Evolutionary conservation across 2,797 vertebrate species (phyloP).

Genomic region (Neosilurus mollespiculum): DNA sequence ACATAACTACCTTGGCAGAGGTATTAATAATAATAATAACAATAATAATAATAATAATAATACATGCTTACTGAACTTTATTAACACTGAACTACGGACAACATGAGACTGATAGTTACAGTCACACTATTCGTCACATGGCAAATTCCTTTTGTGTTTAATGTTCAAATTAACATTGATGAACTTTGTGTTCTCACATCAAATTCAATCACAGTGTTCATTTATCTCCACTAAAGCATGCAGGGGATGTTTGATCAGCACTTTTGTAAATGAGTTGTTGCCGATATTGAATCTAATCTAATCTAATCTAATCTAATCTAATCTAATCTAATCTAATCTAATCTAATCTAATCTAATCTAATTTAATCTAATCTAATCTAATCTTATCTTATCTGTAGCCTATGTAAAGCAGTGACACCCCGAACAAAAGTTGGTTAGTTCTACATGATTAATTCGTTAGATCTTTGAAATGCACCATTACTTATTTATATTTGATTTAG

Average conservation of each 20-base stretch:
- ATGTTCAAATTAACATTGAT: conserved; percentile 9
- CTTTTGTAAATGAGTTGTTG: not conserved
- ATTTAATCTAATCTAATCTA: not conserved
- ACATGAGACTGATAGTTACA: not conserved
- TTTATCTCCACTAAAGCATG: not conserved
- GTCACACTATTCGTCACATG: too few species aligned
- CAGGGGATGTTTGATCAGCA: not conserved
- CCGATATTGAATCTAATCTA: too few species aligned
- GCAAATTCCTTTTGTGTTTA: conserved; percentile 4
- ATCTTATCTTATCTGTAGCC: not conserved
- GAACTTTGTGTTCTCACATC: not conserved
- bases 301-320: too few species aligned
- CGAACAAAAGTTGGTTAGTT: not conserved
- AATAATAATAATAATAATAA: too few species aligned
- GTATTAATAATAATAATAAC: too few species aligned
- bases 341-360: not conserved
- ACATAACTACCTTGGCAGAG: too few species aligned
- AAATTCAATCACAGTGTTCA: conserved; percentile 2
- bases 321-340: not conserved
- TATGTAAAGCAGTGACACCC: too few species aligned
- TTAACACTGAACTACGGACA: not conserved
- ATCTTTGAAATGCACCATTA: not conserved
- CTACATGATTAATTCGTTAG: not conserved
- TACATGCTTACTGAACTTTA: not conserved
- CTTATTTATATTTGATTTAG: not conserved